phyloP scores from a whole-genome alignment of 2,888 invertebrate genomes.

The Alloscopus bannaensis region DNA sequence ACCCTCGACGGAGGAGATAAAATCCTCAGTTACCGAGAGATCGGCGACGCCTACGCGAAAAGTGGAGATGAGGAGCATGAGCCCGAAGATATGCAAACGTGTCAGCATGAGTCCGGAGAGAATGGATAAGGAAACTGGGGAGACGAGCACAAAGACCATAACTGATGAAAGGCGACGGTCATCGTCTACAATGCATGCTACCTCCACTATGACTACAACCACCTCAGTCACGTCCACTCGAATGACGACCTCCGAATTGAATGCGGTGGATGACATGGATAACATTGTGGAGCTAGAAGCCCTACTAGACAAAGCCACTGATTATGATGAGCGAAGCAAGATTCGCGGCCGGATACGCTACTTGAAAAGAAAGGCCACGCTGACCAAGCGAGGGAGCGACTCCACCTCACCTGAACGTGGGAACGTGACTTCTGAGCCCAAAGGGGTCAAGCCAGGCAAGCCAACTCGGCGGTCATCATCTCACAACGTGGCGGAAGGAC shows the following conservation, averaged over 20 bases:
- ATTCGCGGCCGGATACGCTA: conserved; percentile 86
- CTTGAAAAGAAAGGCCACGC: conserved; percentile 79
- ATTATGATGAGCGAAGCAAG: conserved; percentile 86
- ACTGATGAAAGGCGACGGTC: conserved; percentile 46
- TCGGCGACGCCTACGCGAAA: background rate
- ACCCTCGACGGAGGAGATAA: conserved; percentile 24
- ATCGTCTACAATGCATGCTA: conserved; percentile 28
- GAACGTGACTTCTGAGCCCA: conserved; percentile 44
- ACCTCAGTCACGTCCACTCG: conserved; percentile 21
- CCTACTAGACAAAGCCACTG: conserved; percentile 84
- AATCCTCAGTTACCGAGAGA: background rate
- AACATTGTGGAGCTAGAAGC: conserved; percentile 74
- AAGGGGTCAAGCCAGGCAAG: background rate
- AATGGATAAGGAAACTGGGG: background rate
- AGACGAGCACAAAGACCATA: conserved; percentile 6
- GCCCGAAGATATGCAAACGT: conserved; percentile 19
- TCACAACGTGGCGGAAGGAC: no score
- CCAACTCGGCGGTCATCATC: background rate
- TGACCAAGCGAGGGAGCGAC: conserved; percentile 60
- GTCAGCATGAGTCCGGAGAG: conserved; percentile 52
- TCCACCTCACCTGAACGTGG: conserved; percentile 47
- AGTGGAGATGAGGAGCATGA: background rate
- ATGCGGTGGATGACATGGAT: conserved; percentile 67
- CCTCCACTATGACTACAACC: background rate
- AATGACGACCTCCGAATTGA: conserved; percentile 61